Evolutionary conservation across 1,140 invertebrate genomes (phyloP), one percentile per base, ranked within the genome.

Genomic region (Parasteatoda tepidariorum): DNA sequence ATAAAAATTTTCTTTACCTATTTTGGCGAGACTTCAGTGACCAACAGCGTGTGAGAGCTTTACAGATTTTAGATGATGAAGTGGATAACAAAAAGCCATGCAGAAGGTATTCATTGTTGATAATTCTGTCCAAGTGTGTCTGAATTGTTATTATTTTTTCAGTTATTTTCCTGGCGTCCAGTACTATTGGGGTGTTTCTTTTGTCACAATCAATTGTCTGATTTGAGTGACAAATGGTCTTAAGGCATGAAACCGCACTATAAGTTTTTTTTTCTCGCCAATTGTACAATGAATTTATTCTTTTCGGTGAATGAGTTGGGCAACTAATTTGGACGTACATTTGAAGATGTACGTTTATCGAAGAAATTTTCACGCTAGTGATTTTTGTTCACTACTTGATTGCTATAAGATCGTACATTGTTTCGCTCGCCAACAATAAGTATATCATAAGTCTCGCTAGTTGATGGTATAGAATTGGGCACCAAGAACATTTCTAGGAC

Each of bases 141-240:
- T n/a, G 59, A 41, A 61, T 62, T 38, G 73, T 61, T 61, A 75
- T 75, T 75, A 38, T 28, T 75, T 75, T 75, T 61, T 61, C 59
- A 55, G 31, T 48, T 54, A 41, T 3, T 68, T 11, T 31, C 22
- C 48, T 54, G 33, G 24, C 48, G 48, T 75, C 26, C 38, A 66
- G 30, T 18, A 48, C 18, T 62, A 79, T 67, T 79, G 26, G 41
- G 38, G 31, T 59, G 62, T 68, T 79, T 33, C 73, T 38, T 64
- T 79, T 79, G 76, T 79, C 76, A 68, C 76, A 79, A 79, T 79
- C 76, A 79, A 67, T 79, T 79, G 76, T 79, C 30, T 64, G n/a
- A 11, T 24, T n/a, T 68, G 62, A 79, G 54, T 79, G 76, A 79
- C 76, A 79, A 79, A 79, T 79, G 64, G 64, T 68, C 64, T 59